Evolutionary conservation across 2,113 vertebrate genomes (phyloP).

Genomic region (Gymnobelideus leadbeateri): DNA sequence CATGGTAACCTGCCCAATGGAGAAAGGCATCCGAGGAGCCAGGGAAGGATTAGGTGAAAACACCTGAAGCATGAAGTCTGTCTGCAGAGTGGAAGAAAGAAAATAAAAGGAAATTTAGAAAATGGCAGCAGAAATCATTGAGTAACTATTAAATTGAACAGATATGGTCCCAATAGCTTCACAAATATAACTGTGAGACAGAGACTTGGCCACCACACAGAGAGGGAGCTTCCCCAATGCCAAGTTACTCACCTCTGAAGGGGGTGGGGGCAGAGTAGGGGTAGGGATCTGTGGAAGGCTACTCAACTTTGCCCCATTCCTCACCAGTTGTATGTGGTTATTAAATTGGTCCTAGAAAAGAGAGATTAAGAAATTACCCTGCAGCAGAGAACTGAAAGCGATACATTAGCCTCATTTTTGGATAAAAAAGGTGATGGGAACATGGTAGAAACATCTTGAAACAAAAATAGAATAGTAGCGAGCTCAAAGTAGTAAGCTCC

Average conservation of each 20-base stretch:
- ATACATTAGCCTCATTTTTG: not conserved
- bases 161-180: not conserved
- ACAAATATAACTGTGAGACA: not conserved
- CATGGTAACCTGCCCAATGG: constrained; percentile 85
- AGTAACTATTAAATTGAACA: constrained; percentile 16
- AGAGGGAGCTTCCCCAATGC: not conserved
- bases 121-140: constrained; percentile 33
- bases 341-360: constrained; percentile 87
- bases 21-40: constrained; percentile 85
- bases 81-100: constrained; percentile 79
- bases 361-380: not conserved
- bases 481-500: not conserved
- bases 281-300: constrained; percentile 89
- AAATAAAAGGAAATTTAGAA: constrained; percentile 57
- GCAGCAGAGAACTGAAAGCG: not conserved
- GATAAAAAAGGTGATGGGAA: constrained; percentile 3
- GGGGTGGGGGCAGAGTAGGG: constrained; percentile 88
- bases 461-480: not conserved
- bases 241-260: constrained; percentile 85
- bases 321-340: constrained; percentile 90
- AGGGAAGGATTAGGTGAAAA: constrained; percentile 82
- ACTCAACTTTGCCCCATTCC: constrained; percentile 88
- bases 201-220: not conserved
- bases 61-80: constrained; percentile 87
- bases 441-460: not conserved